Evolutionary conservation across 2,888 invertebrate species (phyloP), one percentile per base, ranked within the genome.

Genomic region (Octodonta nipae): DNA sequence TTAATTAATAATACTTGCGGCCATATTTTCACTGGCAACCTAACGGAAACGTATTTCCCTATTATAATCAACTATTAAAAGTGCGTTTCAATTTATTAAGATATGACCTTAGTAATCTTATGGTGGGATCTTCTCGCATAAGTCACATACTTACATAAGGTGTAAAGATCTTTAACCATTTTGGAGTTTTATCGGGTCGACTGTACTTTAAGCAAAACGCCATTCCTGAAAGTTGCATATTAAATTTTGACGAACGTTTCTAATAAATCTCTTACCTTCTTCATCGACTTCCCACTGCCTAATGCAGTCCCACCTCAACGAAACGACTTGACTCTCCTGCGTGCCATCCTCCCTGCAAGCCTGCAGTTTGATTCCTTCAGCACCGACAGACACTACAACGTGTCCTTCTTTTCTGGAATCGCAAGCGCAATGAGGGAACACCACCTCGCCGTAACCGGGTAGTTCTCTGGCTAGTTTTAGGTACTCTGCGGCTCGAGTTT

Each of bases 341-440:
- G 78, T 73, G 26, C 85, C 88, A 56, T 84, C 84, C 51, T 79
- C 79, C 47, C 78, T 74, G 58, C 89, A 89, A 12, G 91, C 82
- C 48, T 85, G 78, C 39, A 96, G 65, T 60, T 81, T 80, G 47
- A 78, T 59, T 10, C 74, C 75, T 28, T 56, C 60, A 63, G 70
- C 73, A 27, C 78, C 78, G 64, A 61, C 27, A 11, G 58, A 56
- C 8, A 58, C 48, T 5, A 60, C 40, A 4, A 89, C 87, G 61
- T 86, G 86, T 25, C 88, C 89, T 44, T 79, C 82, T 58, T 86
- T 87, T 36, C 86, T 70, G 17, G 86, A 84, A 68, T 92, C 91
- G 63, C 91, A 89, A 16, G 81, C 70, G 59, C 93, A 82, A 66
- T 92, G 89, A 15, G 98, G 98, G 66, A 96, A 93, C 30, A 86